A percentile compares a stretch with the other conserved stretches of the same genome.
Evolutionary conservation across 2,888 invertebrate species (phyloP).

Genomic region (Andrena praecox): DNA sequence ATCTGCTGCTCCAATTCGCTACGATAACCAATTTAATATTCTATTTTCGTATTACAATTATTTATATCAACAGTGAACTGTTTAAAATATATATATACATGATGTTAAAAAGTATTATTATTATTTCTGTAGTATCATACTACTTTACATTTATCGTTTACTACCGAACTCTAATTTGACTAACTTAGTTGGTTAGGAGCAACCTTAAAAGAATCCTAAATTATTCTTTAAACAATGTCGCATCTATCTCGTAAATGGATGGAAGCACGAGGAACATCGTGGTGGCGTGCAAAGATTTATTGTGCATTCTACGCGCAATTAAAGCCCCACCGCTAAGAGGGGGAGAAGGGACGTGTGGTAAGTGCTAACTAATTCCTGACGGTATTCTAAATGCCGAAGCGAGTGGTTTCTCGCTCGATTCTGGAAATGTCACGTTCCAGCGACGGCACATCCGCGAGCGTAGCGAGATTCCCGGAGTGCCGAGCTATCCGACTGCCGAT

Average conservation of each 20-base stretch:
- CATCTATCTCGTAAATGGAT: neutral
- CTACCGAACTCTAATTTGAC: too few species aligned
- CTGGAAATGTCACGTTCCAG: conserved; percentile 81
- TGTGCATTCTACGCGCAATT: conserved; percentile 43
- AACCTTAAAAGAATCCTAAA: neutral
- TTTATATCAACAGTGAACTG: too few species aligned
- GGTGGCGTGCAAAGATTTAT: conserved; percentile 30
- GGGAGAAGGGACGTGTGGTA: conserved; percentile 7
- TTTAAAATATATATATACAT: too few species aligned
- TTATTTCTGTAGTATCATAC: too few species aligned
- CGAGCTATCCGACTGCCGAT: neutral
- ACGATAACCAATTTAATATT: too few species aligned
- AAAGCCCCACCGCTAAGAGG: conserved; percentile 22
- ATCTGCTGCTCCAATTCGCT: too few species aligned
- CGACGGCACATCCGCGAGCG: conserved; percentile 40
- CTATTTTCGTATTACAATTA: too few species aligned
- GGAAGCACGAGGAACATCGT: conserved; percentile 16
- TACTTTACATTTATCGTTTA: too few species aligned
- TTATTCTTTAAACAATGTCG: conserved; percentile 39
- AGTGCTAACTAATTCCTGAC: conserved; percentile 55
- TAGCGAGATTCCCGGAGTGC: conserved; percentile 66
- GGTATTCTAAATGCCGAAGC: conserved; percentile 78
- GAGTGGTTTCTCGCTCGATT: conserved; percentile 78
- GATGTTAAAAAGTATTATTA: too few species aligned
- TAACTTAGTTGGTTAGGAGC: too few species aligned